Percentiles rank a stretch among this genome's conserved stretches.
phyloP scores from a whole-genome alignment of 2,888 invertebrate genomes.

The Watsonalla cultraria region DNA sequence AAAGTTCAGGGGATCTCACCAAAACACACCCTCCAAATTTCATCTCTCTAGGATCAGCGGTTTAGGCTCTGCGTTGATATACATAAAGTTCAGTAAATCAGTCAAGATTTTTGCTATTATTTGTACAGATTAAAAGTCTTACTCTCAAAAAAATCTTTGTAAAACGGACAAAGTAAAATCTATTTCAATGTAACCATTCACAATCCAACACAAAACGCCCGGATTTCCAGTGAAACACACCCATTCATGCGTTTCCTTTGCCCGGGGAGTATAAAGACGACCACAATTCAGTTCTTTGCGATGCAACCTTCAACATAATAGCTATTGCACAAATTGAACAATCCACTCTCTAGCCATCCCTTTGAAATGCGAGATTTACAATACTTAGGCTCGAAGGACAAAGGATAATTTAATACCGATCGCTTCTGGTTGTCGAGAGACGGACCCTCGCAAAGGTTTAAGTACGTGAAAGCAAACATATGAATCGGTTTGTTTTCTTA shows the following conservation, averaged over 20 bases:
- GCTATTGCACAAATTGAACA: not conserved
- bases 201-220: not conserved
- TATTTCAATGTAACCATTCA: no score
- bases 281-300: not conserved
- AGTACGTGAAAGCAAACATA: not conserved
- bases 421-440: not conserved
- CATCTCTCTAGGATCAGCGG: no score
- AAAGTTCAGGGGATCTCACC: no score
- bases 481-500: not conserved
- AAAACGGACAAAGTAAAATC: no score
- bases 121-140: no score
- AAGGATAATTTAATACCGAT: conserved; percentile 1
- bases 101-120: no score
- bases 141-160: no score
- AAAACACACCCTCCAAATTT: no score
- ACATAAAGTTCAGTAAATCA: no score
- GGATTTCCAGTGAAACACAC: not conserved
- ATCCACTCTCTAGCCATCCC: not conserved
- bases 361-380: conserved; percentile 1
- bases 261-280: not conserved
- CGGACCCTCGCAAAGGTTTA: not conserved
- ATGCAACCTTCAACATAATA: not conserved
- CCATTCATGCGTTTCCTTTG: not conserved
- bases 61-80: no score
- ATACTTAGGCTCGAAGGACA: conserved; percentile 1